phyloP scores from a whole-genome alignment of 2,113 vertebrate genomes.

The Sigmodon hispidus region DNA sequence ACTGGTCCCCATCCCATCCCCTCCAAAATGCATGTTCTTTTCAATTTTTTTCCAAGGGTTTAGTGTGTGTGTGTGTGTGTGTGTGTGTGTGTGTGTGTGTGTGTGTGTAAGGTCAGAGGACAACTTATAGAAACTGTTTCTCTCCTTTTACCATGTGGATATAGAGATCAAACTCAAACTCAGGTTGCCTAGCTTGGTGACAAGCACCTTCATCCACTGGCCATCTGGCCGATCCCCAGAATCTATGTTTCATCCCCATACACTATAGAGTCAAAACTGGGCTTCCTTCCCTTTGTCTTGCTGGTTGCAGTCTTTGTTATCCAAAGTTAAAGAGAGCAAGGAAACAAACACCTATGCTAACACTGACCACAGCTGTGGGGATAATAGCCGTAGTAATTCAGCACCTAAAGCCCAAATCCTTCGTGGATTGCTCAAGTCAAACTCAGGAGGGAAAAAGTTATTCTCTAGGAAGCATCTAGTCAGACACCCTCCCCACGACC shows the following conservation, averaged over 20 bases:
- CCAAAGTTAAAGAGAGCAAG: not conserved
- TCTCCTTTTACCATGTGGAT: not conserved
- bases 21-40: not conserved
- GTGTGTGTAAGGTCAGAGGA: not conserved
- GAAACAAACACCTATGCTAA: not conserved
- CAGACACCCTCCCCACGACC: not conserved
- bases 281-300: slow-evolving; percentile 30
- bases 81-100: not conserved
- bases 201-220: not conserved
- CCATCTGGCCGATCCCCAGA: not conserved
- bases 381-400: not conserved
- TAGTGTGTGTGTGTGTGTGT: not conserved
- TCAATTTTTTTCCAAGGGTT: not conserved
- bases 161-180: not conserved
- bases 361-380: not conserved
- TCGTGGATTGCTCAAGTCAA: not conserved
- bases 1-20: not conserved
- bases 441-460: slow-evolving; percentile 1
- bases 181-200: not conserved
- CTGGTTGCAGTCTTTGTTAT: not conserved
- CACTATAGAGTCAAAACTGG: not conserved
- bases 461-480: slow-evolving; percentile 30
- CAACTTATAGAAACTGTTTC: not conserved
- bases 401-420: not conserved
- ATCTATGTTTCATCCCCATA: not conserved